These are phyloP conservation scores for Mesocricetus auratus DNA, from an alignment of 2,113 vertebrate species.

Conservation along the genomic window DNA sequence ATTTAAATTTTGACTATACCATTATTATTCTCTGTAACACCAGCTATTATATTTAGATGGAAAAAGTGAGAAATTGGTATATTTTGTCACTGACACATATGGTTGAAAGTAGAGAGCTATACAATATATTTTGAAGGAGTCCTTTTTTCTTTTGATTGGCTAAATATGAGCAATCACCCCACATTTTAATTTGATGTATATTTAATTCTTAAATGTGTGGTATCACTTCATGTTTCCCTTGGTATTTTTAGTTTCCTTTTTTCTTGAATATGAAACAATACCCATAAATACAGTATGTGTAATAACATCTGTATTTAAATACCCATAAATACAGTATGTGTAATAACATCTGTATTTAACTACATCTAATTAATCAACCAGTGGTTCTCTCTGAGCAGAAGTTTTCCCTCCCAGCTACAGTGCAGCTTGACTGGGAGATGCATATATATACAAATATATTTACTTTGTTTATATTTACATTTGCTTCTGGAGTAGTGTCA, in stretches of 20 bases:
- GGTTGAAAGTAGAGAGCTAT: neutral
- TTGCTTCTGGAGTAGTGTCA: neutral
- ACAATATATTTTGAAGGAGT: neutral
- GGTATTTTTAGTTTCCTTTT: neutral
- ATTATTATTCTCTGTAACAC: slow-evolving; percentile 1
- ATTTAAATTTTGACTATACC: slow-evolving; percentile 24
- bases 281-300: neutral
- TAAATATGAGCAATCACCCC: neutral
- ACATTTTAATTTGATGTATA: slow-evolving; percentile 50
- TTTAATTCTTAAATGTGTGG: slow-evolving; percentile 36
- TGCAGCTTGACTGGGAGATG: neutral
- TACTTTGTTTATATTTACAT: neutral
- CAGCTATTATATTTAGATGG: neutral
- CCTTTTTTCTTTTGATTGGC: neutral
- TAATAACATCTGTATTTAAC: neutral
- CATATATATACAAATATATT: neutral
- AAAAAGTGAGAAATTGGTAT: neutral
- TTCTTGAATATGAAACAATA: neutral
- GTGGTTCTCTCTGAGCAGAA: neutral
- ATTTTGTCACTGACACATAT: neutral
- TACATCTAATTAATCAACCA: neutral
- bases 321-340: neutral
- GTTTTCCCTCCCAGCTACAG: neutral
- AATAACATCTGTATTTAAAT: neutral
- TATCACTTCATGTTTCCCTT: slow-evolving; percentile 29